Conservation (phyloP, 37 sponge, comb jelly and placozoan genomes). For the Eunapius fragilis region DNA sequence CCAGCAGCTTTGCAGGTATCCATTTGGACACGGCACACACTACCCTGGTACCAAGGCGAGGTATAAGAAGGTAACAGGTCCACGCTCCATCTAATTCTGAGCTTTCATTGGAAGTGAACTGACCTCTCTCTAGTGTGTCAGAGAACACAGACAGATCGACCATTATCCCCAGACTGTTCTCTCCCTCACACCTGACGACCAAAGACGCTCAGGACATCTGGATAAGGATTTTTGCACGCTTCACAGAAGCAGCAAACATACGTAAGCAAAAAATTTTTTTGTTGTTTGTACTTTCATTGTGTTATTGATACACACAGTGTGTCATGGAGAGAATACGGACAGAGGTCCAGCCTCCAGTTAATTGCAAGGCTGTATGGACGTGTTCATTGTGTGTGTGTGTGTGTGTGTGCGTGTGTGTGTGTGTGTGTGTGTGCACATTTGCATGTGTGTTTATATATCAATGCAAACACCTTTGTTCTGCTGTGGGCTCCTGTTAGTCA, state of each 20-base stretch:
- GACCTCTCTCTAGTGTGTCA: not conserved
- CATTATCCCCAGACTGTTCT: not conserved
- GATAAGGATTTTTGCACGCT: constrained; percentile 7
- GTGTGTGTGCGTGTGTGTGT: not conserved
- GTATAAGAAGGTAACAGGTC: not conserved
- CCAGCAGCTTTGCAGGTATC: not conserved
- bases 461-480: too few relatives aligned
- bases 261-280: constrained; percentile 2
- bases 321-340: constrained; percentile 1
- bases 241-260: constrained; percentile 15
- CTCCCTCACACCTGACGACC: constrained; percentile 9
- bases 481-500: not conserved
- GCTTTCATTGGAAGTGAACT: not conserved
- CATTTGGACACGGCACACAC: too few relatives aligned
- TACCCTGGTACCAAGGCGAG: not conserved
- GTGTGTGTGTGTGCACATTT: too few relatives aligned
- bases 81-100: not conserved
- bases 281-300: not conserved
- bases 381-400: not conserved
- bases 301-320: not conserved
- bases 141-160: not conserved
- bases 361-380: not conserved
- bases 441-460: too few relatives aligned
- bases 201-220: constrained; percentile 13
- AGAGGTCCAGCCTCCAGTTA: not conserved